Percentiles rank a stretch among this genome's conserved stretches.
Conservation (phyloP, 2,113 vertebrate genomes). For the Nettapus auritus region DNA sequence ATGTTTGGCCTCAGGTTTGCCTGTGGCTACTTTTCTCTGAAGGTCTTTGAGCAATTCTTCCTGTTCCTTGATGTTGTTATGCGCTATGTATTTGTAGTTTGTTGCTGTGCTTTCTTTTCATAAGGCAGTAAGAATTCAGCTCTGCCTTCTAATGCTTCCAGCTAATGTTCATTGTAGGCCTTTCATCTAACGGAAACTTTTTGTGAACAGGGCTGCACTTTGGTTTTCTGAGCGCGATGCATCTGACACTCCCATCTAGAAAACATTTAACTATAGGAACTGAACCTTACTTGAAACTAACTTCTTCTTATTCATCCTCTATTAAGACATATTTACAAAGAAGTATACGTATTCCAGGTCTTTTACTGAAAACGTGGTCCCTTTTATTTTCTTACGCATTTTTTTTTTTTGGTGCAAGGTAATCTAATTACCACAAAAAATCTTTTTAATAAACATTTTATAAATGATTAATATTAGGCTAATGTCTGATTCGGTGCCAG, state of each 20-base stretch:
- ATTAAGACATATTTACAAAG: background rate
- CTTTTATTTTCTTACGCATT: background rate
- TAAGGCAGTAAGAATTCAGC: background rate
- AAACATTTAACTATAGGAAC: background rate
- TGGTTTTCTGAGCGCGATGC: background rate
- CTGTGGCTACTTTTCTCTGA: background rate
- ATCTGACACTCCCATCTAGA: background rate
- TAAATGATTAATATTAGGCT: background rate
- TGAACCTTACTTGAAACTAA: background rate
- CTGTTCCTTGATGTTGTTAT: background rate
- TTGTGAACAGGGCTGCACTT: background rate
- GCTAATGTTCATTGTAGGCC: background rate
- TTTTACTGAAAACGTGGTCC: background rate
- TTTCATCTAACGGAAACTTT: background rate
- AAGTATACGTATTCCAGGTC: background rate
- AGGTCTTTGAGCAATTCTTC: background rate
- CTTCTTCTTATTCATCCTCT: background rate
- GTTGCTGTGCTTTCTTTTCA: background rate
- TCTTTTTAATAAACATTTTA: background rate
- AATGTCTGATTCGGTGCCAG: background rate
- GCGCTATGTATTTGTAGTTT: background rate
- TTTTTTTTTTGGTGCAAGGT: background rate
- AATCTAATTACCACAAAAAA: background rate
- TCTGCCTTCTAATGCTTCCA: background rate
- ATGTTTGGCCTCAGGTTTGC: background rate